These are phyloP conservation scores for Glossosoma conforme DNA, from an alignment of 1,140 invertebrate genomes.

Conservation along the genomic window DNA sequence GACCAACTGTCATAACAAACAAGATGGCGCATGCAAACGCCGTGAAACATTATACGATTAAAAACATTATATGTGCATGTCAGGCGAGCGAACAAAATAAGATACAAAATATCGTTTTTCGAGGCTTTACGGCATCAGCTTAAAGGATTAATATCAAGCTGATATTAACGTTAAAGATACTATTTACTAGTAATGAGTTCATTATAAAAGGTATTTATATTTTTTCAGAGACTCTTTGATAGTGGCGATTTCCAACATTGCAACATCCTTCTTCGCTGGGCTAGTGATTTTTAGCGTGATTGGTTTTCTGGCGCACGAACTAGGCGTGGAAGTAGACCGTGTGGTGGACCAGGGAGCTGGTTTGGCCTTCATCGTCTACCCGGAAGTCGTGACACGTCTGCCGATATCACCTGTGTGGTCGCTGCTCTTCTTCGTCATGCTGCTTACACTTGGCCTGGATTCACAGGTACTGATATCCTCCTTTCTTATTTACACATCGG, in stretches of 20 bases:
- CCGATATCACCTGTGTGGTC: constrained; percentile 81
- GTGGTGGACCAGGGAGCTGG: constrained; percentile 76
- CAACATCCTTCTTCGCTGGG: constrained; percentile 74
- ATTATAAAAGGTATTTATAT: no score
- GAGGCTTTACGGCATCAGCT: no score
- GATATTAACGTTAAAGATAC: no score
- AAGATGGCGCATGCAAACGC: no score
- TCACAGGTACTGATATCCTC: constrained; percentile 57
- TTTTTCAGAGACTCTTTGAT: constrained; percentile 61
- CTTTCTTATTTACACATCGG: no score
- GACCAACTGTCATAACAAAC: no score
- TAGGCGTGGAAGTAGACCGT: constrained; percentile 63
- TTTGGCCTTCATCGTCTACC: constrained; percentile 81
- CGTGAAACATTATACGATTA: no score
- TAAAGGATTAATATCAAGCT: no score
- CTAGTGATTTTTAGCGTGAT: constrained; percentile 76
- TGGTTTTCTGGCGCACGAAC: constrained; percentile 70
- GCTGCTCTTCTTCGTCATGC: constrained; percentile 80
- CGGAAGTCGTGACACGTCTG: constrained; percentile 75
- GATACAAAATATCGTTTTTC: no score
- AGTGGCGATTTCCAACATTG: constrained; percentile 70
- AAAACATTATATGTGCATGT: no score
- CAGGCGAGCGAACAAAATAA: no score
- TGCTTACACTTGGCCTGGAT: constrained; percentile 71
- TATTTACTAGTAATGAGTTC: no score